Base-by-base conservation (phyloP, 2,113 vertebrate genomes). In the Nettapus auritus region DNA sequence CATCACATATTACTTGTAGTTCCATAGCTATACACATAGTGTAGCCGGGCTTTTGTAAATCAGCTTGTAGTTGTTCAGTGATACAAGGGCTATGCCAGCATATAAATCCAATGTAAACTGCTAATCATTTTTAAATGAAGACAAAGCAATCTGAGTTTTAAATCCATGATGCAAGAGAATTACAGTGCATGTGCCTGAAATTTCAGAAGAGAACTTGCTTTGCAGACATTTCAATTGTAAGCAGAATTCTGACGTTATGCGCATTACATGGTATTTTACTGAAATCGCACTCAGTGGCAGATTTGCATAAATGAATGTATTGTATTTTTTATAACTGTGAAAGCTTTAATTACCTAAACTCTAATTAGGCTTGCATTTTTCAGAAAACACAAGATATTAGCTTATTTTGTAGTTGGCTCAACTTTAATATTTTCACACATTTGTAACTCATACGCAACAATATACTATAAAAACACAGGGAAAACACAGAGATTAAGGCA, bases 321-420 rank as follows among this genome's bases (percentile, higher is more conserved):
- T 98, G 88, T 96, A 94, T 96, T 97, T 97, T 97, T 93, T 94
- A 97, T 95, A 96, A 97, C 87, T 91, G 87, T 96, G 96, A 97
- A 97, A 97, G 95, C 94, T 97, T 97, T 97, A 96, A 97, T 97
- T 96, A 97, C 95, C 94, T 96, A 97, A 97, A 97, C 95, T 97
- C 95, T 97, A 98, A 97, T 97, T 98, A 97, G 96, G 84, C 96
- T 95, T 95, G 91, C 95, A 97, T 97, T 96, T 96, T 97, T 94
- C 91, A 97, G 97, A 96, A 97, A 97, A 96, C 85, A 96, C 85
- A 91, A 89, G 86, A 95, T 97, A 97, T 97, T 96, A 97, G 94
- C 92, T 97, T 96, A 93, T 97, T 97, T 96, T 96, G 82, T 96
- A 93, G 64, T 94, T 97, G 96, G 93, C 96, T 97, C 93, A 74